Conservation (phyloP, 2,113 vertebrate genomes). For the Limanda limanda region DNA sequence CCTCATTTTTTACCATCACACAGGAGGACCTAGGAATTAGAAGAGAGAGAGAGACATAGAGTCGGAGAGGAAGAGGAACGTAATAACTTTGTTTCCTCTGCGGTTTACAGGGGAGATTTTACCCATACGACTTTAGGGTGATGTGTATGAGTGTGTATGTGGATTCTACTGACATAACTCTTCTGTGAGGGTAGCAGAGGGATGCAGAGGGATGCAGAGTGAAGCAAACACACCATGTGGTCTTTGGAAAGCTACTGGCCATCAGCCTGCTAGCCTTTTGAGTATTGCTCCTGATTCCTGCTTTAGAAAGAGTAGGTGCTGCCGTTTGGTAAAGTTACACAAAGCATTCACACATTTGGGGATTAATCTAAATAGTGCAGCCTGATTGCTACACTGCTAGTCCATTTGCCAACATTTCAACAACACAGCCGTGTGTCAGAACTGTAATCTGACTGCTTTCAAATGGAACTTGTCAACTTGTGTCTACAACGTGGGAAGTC, state of each 20-base stretch:
- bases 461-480: background rate
- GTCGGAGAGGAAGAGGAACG: slow-evolving; percentile 30
- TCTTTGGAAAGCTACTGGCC: background rate
- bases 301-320: too few species aligned
- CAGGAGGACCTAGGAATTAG: slow-evolving; percentile 86
- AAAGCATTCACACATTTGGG: too few species aligned
- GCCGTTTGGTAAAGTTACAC: too few species aligned
- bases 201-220: too few species aligned
- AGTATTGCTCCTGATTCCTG: too few species aligned
- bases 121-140: slow-evolving; percentile 29
- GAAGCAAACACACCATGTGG: background rate
- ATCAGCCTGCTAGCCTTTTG: background rate
- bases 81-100: slow-evolving; percentile 65
- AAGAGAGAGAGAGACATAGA: slow-evolving; percentile 36
- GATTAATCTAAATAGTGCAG: too few species aligned
- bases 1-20: slow-evolving; percentile 89
- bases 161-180: background rate
- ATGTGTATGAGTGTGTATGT: slow-evolving; percentile 29
- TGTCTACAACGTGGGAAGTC: background rate
- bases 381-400: background rate
- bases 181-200: background rate
- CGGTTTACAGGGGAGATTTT: slow-evolving; percentile 39
- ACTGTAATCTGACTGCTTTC: background rate
- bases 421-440: background rate
- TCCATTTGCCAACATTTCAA: background rate